Conservation (phyloP, 2,113 vertebrate species). For the Lophura nycthemera region DNA sequence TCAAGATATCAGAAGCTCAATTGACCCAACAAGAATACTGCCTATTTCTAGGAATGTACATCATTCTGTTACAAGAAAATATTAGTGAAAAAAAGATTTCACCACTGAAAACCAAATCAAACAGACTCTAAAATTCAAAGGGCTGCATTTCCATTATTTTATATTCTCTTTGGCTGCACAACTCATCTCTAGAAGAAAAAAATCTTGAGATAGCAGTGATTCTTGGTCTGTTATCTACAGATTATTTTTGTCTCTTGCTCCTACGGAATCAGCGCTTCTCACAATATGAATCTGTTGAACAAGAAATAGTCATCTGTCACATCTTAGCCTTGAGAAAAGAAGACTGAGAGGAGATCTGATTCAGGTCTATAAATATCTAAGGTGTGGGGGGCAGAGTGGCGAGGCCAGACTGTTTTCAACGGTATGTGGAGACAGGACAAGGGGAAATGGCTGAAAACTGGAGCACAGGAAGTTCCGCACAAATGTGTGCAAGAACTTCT, state of each 20-base stretch:
- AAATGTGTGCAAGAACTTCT: too few relatives aligned
- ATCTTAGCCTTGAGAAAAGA: too few relatives aligned
- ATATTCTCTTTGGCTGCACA: neutral
- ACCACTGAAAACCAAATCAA: neutral
- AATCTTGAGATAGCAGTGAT: neutral
- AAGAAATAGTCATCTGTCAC: neutral
- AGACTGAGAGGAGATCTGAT: too few relatives aligned
- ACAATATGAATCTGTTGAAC: neutral
- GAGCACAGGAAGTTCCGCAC: too few relatives aligned
- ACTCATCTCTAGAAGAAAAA: neutral
- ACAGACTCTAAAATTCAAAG: neutral
- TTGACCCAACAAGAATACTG: neutral
- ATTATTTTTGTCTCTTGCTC: neutral
- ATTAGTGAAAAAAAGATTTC: neutral
- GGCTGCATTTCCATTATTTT: neutral
- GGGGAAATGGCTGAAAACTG: too few relatives aligned
- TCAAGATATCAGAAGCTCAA: neutral
- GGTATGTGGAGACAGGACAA: too few relatives aligned
- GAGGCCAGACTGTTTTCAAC: too few relatives aligned
- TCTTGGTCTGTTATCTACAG: neutral
- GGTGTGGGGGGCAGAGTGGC: too few relatives aligned
- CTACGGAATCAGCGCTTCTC: neutral
- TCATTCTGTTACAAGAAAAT: neutral
- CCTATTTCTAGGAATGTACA: neutral
- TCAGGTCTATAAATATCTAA: too few relatives aligned